These are phyloP conservation scores for Limonius californicus DNA, from an alignment of 1,140 invertebrate species.

Conservation along the genomic window DNA sequence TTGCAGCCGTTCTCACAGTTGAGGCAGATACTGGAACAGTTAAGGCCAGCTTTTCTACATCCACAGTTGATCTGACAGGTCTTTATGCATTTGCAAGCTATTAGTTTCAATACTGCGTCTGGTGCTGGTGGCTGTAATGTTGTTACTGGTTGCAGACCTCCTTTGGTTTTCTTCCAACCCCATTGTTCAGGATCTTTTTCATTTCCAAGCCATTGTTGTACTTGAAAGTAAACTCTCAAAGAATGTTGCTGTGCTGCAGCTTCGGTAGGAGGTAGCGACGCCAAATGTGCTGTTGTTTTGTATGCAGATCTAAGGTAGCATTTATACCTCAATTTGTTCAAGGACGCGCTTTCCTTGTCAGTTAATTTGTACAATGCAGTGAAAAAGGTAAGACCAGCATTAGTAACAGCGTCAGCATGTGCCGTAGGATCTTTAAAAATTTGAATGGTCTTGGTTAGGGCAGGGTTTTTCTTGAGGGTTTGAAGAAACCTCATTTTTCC, in stretches of 20 bases:
- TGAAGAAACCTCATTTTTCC: constrained; percentile 2
- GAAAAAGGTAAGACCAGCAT: neutral
- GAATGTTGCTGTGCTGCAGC: constrained; percentile 3
- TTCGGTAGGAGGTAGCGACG: neutral
- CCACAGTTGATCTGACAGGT: neutral
- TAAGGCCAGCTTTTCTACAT: neutral
- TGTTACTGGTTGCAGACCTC: neutral
- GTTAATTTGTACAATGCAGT: neutral
- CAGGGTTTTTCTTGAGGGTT: neutral
- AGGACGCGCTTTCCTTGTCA: neutral
- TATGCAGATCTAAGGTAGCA: constrained; percentile 5
- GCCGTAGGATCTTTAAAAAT: neutral
- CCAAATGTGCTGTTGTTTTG: neutral
- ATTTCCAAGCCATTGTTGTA: neutral
- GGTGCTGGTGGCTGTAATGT: neutral
- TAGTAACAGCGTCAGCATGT: neutral
- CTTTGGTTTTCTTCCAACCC: neutral
- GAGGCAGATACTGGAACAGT: neutral
- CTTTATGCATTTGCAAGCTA: neutral
- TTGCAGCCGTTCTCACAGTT: neutral
- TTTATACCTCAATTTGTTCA: constrained; percentile 5
- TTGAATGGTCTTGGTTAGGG: neutral
- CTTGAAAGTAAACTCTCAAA: neutral
- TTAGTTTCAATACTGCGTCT: neutral
- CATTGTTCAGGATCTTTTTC: no score